Base-by-base conservation (phyloP, 2,113 vertebrate species). In the Hydrochoerus hydrochaeris region DNA sequence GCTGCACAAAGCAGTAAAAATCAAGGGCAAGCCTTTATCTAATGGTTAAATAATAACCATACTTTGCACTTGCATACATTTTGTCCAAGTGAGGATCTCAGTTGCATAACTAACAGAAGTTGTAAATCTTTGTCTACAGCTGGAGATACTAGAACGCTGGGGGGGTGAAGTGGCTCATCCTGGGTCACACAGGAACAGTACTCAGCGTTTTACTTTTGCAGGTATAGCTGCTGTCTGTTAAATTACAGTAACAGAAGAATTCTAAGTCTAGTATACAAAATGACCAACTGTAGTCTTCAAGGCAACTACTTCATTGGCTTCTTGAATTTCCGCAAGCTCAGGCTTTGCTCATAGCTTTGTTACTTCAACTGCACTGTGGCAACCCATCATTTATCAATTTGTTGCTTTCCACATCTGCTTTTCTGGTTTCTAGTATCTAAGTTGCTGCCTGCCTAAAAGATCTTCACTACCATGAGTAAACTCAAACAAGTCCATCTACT, bases 21-120 rank as follows among this genome's bases (percentile, higher is more conserved):
- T 78, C 94, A 96, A 97, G 49, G 81, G 92, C 44, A 78, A 90
- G 86, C 96, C 89, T 91, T 92, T 86, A 89, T 94, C 88, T 83
- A 85, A 88, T 88, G 94, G 94, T 89, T 94, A 95, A 96, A 94
- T 95, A 95, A 96, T 94, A 94, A 95, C 94, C 78, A 87, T 84
- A n/a, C 73, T 87, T 16, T 30, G 82, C 46, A 93, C 78, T 85
- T 71, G 78, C 78, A 94, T 88, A 73, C 22, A 96, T 94, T 96
- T 93, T 44, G 60, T 84, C 57, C 73, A 88, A 86, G 94, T 90
- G 75, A 87, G 44, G 30, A 85, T 65, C 73, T 89, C 38, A 94
- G 75, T 91, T n/a, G 52, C 67, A 35, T 91, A 86, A 60, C 80
- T 86, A 86, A 83, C 0, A 1, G 65, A 95, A 65, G 35, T 77